Base-by-base conservation (phyloP, 1,140 invertebrate species). In the Heliconius himera region DNA sequence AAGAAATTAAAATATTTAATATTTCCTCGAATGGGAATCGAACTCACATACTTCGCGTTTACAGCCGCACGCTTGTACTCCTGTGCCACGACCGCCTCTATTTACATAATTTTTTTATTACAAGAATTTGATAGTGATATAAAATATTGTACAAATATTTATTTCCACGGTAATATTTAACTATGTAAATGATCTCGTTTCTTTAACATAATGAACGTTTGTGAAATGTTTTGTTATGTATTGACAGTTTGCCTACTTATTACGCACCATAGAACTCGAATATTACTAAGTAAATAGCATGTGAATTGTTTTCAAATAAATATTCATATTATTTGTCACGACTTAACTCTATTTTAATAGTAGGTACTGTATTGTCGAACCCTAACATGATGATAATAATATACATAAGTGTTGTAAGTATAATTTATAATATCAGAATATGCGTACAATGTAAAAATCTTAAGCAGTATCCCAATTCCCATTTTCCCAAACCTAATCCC, bases 301-400 rank as follows among this genome's bases (percentile, higher is more conserved):
- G n/a, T n/a, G n/a, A n/a, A 29, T 26, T 66, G 60, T 66, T 66
- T 66, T 66, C 22, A 13, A 66, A 66, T 26, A 66, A 66, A 26
- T 66, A 11, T 66, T 66, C 60, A 66, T 66, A 66, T 29, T 66
- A 29, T 66, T 66, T 66, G 60, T 66, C 60, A 66, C 60, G 60
- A 66, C 60, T 16, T 66, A 1, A 2, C 60, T 66, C 26, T 66
- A 29, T 66, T 66, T 66, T 13, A 66, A 66, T 26, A 22, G 26
- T 29, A 29, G 8, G 11, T 29, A 29, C 22, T 29, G 26, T 29
- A 66, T 66, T 66, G 11, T 66, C n/a, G 0, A 13, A 66, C 22
- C 22, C 29, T 29, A 66, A 4, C 60, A 11, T 66, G 13, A n/a
- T n/a, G n/a, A 0, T 60, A 22, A 60, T 60, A 11, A 60, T 60